Evolutionary conservation across 1,140 invertebrate species (phyloP).

Genomic region (Bombus superbus): DNA sequence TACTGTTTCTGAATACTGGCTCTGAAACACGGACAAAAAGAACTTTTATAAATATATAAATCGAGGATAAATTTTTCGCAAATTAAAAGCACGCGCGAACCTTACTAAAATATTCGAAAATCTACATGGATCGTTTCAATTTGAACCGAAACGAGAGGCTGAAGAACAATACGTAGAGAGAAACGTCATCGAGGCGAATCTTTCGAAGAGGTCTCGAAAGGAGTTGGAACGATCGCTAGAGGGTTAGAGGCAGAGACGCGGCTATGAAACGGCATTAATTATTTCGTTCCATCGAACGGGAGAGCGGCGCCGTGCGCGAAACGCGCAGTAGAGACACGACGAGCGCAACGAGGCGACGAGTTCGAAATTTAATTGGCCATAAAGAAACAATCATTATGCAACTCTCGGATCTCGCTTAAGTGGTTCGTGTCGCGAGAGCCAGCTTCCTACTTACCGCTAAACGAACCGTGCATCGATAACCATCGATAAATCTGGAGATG

Average conservation of each 20-base stretch:
- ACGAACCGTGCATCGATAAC: slow-evolving; percentile 44
- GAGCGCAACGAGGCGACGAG: neutral
- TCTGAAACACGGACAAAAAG: slow-evolving; percentile 13
- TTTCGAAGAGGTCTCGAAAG: neutral
- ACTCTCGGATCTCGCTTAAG: slow-evolving; percentile 27
- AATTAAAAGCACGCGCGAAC: neutral
- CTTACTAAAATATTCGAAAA: neutral
- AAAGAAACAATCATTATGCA: slow-evolving; percentile 50
- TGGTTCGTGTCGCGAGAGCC: slow-evolving; percentile 18
- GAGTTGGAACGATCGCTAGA: neutral
- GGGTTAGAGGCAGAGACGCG: neutral
- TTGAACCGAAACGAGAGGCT: neutral
- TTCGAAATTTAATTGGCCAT: slow-evolving; percentile 51
- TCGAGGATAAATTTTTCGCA: too few species aligned
- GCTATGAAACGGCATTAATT: slow-evolving; percentile 25
- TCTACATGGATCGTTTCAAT: neutral
- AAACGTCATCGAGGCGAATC: neutral
- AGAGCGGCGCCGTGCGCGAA: neutral
- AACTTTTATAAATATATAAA: neutral
- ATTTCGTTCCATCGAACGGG: slow-evolving; percentile 4
- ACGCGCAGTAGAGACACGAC: neutral
- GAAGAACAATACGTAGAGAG: neutral
- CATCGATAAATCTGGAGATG: slow-evolving; percentile 45
- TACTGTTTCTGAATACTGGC: neutral
- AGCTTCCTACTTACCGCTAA: slow-evolving; percentile 40